Percentiles rank a stretch among this genome's conserved stretches.
phyloP scores from a whole-genome alignment of 2,113 vertebrate genomes.

The Ranitomeya variabilis region DNA sequence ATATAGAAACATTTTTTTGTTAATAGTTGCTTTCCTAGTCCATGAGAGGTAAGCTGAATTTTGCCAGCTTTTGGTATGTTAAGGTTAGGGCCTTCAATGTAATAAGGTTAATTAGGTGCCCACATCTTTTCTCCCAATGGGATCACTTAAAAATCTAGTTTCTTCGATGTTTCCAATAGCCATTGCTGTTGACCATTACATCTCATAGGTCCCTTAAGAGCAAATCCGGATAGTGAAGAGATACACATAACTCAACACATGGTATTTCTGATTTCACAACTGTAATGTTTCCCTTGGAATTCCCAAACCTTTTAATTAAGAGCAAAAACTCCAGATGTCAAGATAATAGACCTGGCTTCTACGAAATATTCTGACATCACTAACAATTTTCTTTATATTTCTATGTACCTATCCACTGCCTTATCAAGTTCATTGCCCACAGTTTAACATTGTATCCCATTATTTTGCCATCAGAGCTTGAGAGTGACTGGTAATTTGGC shows the following conservation, averaged over 20 bases:
- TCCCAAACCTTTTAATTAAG: constrained; percentile 55
- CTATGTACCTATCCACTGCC: background rate
- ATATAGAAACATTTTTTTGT: background rate
- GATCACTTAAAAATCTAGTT: constrained; percentile 42
- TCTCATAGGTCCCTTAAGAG: constrained; percentile 17
- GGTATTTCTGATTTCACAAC: constrained; percentile 48
- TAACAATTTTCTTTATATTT: background rate
- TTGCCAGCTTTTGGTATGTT: background rate
- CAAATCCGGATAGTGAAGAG: constrained; percentile 30
- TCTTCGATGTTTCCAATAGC: background rate
- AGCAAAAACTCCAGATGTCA: constrained; percentile 51
- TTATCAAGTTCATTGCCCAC: background rate
- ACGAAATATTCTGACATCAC: constrained; percentile 1
- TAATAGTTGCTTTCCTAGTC: background rate
- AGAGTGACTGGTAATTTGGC: constrained; percentile 7
- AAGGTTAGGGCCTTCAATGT: background rate
- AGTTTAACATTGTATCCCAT: background rate
- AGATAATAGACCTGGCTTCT: constrained; percentile 38
- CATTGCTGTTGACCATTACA: constrained; percentile 27
- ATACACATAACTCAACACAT: constrained; percentile 50
- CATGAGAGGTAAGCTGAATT: background rate
- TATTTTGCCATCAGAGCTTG: background rate
- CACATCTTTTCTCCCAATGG: background rate
- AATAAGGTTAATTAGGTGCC: constrained; percentile 34
- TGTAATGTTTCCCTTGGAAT: constrained; percentile 32